phyloP scores from a whole-genome alignment of 2,797 vertebrate species.

The Scleropages formosus region DNA sequence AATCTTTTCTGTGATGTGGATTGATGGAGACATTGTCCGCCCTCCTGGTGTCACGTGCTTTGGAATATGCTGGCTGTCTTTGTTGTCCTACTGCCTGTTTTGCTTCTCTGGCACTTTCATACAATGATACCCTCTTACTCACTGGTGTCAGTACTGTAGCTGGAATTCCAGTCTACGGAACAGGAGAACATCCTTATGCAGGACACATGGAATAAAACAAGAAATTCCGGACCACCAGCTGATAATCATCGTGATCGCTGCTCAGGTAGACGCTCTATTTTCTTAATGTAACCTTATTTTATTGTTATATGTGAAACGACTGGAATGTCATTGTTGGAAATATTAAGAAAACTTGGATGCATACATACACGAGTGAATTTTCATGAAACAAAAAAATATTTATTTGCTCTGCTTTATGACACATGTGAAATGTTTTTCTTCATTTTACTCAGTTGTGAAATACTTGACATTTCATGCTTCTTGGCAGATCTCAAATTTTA shows the following conservation, averaged over 20 bases:
- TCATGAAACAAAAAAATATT: neutral
- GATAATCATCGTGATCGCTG: constrained; percentile 48
- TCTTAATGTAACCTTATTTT: neutral
- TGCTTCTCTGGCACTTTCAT: constrained; percentile 83
- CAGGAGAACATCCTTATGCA: constrained; percentile 62
- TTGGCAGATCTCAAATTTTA: neutral
- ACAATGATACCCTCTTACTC: constrained; percentile 74
- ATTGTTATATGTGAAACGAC: neutral
- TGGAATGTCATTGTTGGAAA: too few species aligned
- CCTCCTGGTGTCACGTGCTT: constrained; percentile 65
- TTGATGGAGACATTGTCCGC: constrained; percentile 67
- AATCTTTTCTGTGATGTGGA: constrained; percentile 61
- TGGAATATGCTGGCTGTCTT: constrained; percentile 79
- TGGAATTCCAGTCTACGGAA: constrained; percentile 68
- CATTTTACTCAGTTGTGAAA: neutral
- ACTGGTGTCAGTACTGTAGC: constrained; percentile 69
- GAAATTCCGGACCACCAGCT: constrained; percentile 50
- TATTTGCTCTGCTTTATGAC: neutral
- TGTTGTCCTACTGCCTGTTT: constrained; percentile 69
- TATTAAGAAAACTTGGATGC: too few species aligned
- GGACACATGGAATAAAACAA: constrained; percentile 66
- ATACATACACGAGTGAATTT: too few species aligned
- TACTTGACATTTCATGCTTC: neutral
- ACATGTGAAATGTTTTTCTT: constrained; percentile 5
- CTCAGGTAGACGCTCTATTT: constrained; percentile 22